Base-by-base conservation (phyloP, 2,797 vertebrate species). In the Sebastes taczanowskii region DNA sequence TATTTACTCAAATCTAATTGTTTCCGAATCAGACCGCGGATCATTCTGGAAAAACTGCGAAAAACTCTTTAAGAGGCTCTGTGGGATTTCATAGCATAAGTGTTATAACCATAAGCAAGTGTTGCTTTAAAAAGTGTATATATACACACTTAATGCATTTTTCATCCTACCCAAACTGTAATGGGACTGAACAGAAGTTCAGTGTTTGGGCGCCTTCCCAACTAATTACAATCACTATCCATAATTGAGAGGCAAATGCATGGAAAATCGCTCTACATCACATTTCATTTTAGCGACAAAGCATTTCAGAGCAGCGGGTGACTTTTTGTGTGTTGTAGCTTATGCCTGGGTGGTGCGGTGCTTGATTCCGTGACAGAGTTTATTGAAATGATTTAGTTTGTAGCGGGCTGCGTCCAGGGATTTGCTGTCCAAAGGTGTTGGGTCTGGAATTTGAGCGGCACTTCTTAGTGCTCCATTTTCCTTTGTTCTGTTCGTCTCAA, bases 231-330 rank as follows among this genome's bases (percentile, higher is more conserved):
- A 67, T 95, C 94, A 92, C 73, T 29, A 95, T 95, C 77, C 81
- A 95, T 94, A 96, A 96, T 94, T 94, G 92, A 95, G 89, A 84
- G 81, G 89, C 81, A 86, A 92, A 93, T 59, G 90, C 91, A 94
- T 85, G 86, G 84, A 93, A 94, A 94, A 94, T 84, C 56, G 75
- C 82, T 90, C 88, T 64, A 82, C 92, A 92, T 95, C 92, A 91
- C 88, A 90, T 91, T 86, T 86, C 66, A 94, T 95, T 94, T 92
- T 78, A 70, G 89, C 92, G 93, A 95, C 92, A 93, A 95, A 94
- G 91, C 90, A 87, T 94, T 92, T 77, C 72, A 83, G 83, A 95
- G 89, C 89, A 86, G 85, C 9, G 72, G 88, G 90, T 91, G 92
- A 90, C 91, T 91, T 85, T 86, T 90, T 78, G 68, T 81, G 85